Evolutionary conservation across 2,113 vertebrate genomes (phyloP).

Genomic region (Kryptolebias marmoratus): DNA sequence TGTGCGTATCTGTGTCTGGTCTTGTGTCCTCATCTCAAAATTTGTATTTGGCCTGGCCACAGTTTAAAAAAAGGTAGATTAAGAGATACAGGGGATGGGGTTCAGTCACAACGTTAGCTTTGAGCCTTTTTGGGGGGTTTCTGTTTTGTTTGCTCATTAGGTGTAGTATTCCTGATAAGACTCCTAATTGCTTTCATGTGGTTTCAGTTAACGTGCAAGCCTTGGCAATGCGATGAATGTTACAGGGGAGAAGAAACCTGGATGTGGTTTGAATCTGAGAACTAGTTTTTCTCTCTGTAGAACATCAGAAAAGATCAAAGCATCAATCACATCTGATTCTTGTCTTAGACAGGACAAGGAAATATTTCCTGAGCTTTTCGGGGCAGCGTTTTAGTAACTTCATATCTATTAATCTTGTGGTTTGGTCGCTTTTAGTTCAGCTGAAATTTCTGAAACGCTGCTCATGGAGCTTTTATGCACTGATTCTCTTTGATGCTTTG

Average conservation of each 20-base stretch:
- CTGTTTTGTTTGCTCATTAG: constrained; percentile 73
- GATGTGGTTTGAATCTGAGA: constrained; percentile 65
- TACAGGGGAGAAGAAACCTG: constrained; percentile 46
- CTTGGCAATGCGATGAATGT: constrained; percentile 41
- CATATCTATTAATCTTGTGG: constrained; percentile 58
- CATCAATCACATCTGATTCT: constrained; percentile 53
- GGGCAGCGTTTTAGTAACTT: constrained; percentile 41
- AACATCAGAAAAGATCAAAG: constrained; percentile 69
- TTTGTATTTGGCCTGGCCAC: constrained; percentile 88
- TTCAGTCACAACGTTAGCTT: constrained; percentile 66
- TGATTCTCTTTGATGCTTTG: constrained; percentile 34
- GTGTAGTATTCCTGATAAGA: constrained; percentile 71
- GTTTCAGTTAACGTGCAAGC: constrained; percentile 56
- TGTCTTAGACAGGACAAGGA: constrained; percentile 54
- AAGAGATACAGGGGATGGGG: constrained; percentile 65
- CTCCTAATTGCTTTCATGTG: constrained; percentile 73
- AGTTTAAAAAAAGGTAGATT: constrained; percentile 69
- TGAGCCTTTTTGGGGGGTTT: constrained; percentile 48
- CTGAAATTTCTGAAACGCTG: constrained; percentile 37
- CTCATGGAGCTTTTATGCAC: constrained; percentile 33
- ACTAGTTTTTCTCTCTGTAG: constrained; percentile 53
- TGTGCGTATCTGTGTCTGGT: constrained; percentile 58
- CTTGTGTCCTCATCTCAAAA: constrained; percentile 81
- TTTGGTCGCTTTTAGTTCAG: constrained; percentile 37
- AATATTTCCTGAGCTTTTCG: constrained; percentile 65